These are phyloP conservation scores for Oscheius sp. DNA, from an alignment of 2,888 invertebrate genomes.

Conservation along the genomic window DNA sequence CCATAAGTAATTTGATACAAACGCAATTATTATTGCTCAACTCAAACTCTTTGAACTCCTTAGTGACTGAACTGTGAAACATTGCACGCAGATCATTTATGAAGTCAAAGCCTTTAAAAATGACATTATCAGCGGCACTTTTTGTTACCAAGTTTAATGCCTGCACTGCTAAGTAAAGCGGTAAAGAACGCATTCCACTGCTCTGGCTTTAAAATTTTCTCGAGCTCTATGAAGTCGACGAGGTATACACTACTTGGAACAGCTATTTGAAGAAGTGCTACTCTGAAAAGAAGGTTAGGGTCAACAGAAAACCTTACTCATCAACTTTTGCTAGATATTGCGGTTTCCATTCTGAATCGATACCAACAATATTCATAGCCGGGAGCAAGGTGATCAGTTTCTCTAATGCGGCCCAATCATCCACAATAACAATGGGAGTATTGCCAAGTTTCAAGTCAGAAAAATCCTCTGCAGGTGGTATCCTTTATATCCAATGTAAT, in stretches of 20 bases:
- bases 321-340: slow-evolving; percentile 32
- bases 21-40: slow-evolving; percentile 32
- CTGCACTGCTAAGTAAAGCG: slow-evolving; percentile 35
- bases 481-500: neutral
- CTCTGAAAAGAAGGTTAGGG: slow-evolving; percentile 28
- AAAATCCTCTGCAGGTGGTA: neutral
- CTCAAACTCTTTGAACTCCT: slow-evolving; percentile 25
- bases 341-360: slow-evolving; percentile 56
- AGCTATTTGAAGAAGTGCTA: slow-evolving; percentile 50
- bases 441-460: neutral
- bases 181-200: slow-evolving; percentile 46
- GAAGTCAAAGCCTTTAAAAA: slow-evolving; percentile 54
- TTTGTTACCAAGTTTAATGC: slow-evolving; percentile 37
- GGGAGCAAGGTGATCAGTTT: slow-evolving; percentile 5
- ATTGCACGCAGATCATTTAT: slow-evolving; percentile 49
- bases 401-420: slow-evolving; percentile 4
- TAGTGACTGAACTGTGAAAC: slow-evolving; percentile 17
- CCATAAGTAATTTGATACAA: slow-evolving; percentile 45
- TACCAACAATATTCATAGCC: slow-evolving; percentile 35
- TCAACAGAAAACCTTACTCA: slow-evolving; percentile 1
- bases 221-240: slow-evolving; percentile 45
- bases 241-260: slow-evolving; percentile 40
- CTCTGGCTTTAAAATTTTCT: slow-evolving; percentile 3
- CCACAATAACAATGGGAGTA: slow-evolving; percentile 27
- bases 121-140: neutral